phyloP scores from a whole-genome alignment of 2,797 vertebrate genomes.

The Siniperca obscura region DNA sequence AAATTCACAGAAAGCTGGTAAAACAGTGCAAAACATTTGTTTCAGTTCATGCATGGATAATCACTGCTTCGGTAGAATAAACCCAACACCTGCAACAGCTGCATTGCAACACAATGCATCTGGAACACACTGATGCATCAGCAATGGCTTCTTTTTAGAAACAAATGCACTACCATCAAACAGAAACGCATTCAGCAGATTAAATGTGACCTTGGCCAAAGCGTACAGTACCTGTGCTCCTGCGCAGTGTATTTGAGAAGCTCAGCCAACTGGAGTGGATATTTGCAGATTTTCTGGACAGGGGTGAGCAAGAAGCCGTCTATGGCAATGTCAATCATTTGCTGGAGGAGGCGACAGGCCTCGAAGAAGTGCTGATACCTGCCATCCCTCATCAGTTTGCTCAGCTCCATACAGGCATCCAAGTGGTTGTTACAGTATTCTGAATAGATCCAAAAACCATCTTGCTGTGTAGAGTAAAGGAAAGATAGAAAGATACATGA shows the following conservation, averaged over 20 bases:
- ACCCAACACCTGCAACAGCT: slow-evolving; percentile 54
- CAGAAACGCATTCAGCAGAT: slow-evolving; percentile 16
- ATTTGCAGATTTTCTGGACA: slow-evolving; percentile 99
- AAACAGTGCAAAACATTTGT: slow-evolving; percentile 40
- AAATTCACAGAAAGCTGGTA: slow-evolving; percentile 22
- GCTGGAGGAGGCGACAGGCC: slow-evolving; percentile 96
- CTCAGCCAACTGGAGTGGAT: slow-evolving; percentile 97
- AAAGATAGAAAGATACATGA: background rate
- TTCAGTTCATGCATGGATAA: slow-evolving; percentile 53
- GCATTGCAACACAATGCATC: slow-evolving; percentile 49
- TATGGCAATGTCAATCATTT: slow-evolving; percentile 99
- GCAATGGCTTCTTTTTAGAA: slow-evolving; percentile 34
- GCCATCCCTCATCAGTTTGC: slow-evolving; percentile 97
- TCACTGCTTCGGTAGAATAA: slow-evolving; percentile 32
- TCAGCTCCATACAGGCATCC: slow-evolving; percentile 98
- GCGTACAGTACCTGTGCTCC: slow-evolving; percentile 91
- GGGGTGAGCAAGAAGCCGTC: slow-evolving; percentile 98
- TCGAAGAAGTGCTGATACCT: slow-evolving; percentile 99
- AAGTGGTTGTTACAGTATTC: slow-evolving; percentile 99
- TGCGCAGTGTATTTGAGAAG: slow-evolving; percentile 98
- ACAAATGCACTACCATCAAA: slow-evolving; percentile 25
- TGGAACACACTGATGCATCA: slow-evolving; percentile 40
- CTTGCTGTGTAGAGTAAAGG: slow-evolving; percentile 90
- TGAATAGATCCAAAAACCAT: slow-evolving; percentile 99
- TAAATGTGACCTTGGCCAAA: slow-evolving; percentile 4